Percentiles rank a stretch among this genome's conserved stretches.
Conservation (phyloP, 2,797 vertebrate species). For the Notamacropus eugenii region DNA sequence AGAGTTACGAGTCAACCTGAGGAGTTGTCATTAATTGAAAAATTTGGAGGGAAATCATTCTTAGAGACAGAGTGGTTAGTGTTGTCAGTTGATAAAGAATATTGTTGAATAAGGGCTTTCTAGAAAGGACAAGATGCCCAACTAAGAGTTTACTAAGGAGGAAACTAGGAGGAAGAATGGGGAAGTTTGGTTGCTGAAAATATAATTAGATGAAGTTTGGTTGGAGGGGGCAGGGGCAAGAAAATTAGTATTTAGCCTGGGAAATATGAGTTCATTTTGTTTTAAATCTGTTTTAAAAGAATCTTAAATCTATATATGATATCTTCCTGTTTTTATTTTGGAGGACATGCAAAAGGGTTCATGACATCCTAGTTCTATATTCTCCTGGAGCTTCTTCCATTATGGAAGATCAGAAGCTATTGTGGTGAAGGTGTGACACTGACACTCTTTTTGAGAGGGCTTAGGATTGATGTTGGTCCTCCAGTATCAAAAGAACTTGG, state of each 20-base stretch:
- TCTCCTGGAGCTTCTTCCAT: neutral
- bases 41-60: neutral
- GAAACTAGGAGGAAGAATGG: neutral
- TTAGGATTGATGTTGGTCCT: neutral
- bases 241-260: neutral
- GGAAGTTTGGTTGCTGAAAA: neutral
- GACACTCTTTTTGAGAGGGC: neutral
- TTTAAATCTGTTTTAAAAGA: neutral
- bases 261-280: neutral
- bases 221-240: neutral
- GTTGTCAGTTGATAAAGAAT: neutral
- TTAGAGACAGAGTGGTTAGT: neutral
- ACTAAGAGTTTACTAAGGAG: neutral
- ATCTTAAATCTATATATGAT: neutral
- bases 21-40: neutral
- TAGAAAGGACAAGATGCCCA: neutral
- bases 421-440: neutral
- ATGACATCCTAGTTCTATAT: neutral
- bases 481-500: neutral
- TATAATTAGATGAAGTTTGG: neutral
- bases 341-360: neutral
- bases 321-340: neutral
- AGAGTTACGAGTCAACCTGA: neutral
- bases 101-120: neutral
- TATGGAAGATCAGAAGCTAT: neutral